Conservation (phyloP, 23 tunicate genomes). For the Diplosoma virens region DNA sequence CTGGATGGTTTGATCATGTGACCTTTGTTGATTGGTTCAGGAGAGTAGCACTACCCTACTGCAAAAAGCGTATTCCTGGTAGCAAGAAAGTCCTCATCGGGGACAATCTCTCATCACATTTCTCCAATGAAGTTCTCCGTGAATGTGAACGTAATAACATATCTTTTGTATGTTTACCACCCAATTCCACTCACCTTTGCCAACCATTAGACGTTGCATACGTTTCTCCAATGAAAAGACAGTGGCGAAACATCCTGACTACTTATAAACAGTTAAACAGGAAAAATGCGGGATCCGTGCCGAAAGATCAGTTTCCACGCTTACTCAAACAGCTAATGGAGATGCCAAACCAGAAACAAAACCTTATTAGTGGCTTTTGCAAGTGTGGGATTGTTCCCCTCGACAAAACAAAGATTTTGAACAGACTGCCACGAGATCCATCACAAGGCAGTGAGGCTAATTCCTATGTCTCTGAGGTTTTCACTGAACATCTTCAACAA, state of each 20-base stretch:
- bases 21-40: constrained; percentile 35
- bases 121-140: background rate
- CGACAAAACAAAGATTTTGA: background rate
- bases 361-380: background rate
- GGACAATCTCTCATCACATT: constrained; percentile 14
- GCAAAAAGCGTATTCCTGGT: background rate
- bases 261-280: constrained; percentile 9
- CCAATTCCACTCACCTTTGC: constrained; percentile 4
- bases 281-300: background rate
- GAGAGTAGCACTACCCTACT: constrained; percentile 12
- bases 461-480: too few species aligned
- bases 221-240: constrained; percentile 2
- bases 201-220: constrained; percentile 19
- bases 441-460: too few species aligned
- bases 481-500: too few species aligned
- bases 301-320: constrained; percentile 12
- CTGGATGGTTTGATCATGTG: constrained; percentile 33
- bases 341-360: constrained; percentile 5
- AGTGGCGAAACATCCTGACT: constrained; percentile 21
- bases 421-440: background rate
- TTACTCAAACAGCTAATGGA: background rate
- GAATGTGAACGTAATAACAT: constrained; percentile 2
- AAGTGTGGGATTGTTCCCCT: constrained; percentile 9
- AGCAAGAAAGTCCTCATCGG: constrained; percentile 30
- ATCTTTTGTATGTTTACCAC: constrained; percentile 1